Conservation (phyloP, 2,888 invertebrate genomes). For the Nephrocerus scutellatus region DNA sequence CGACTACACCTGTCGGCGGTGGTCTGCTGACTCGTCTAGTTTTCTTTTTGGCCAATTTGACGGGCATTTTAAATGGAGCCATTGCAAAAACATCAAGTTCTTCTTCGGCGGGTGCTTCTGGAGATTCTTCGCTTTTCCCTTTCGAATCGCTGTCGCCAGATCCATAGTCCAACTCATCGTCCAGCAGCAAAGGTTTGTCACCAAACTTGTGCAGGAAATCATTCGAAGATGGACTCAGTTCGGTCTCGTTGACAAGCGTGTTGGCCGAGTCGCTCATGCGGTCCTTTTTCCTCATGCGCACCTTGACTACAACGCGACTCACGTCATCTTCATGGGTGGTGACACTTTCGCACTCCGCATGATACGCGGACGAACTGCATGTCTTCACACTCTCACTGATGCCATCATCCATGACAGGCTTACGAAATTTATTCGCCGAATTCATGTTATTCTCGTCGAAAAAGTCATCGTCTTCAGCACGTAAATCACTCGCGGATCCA, state of each 20-base stretch:
- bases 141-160: slow-evolving; percentile 41
- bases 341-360: slow-evolving; percentile 65
- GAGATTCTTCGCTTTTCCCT: slow-evolving; percentile 28
- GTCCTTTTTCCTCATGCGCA: slow-evolving; percentile 49
- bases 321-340: slow-evolving; percentile 57
- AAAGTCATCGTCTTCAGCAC: slow-evolving; percentile 51
- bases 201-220: slow-evolving; percentile 71
- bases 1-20: slow-evolving; percentile 9
- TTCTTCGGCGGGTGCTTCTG: slow-evolving; percentile 31
- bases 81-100: slow-evolving; percentile 61
- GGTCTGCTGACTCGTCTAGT: slow-evolving; percentile 19
- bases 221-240: slow-evolving; percentile 48
- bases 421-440: slow-evolving; percentile 35
- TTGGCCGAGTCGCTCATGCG: slow-evolving; percentile 30
- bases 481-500: slow-evolving; percentile 64
- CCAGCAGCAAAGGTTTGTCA: slow-evolving; percentile 65
- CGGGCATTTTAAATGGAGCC: slow-evolving; percentile 56
- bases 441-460: slow-evolving; percentile 46
- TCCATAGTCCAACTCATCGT: slow-evolving; percentile 68
- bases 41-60: slow-evolving; percentile 32
- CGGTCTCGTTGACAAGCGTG: slow-evolving; percentile 47
- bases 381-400: slow-evolving; percentile 60
- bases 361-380: slow-evolving; percentile 63
- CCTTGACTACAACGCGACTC: slow-evolving; percentile 50
- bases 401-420: slow-evolving; percentile 49